These are phyloP conservation scores for Delia radicum DNA, from an alignment of 1,140 invertebrate genomes.

Conservation along the genomic window DNA sequence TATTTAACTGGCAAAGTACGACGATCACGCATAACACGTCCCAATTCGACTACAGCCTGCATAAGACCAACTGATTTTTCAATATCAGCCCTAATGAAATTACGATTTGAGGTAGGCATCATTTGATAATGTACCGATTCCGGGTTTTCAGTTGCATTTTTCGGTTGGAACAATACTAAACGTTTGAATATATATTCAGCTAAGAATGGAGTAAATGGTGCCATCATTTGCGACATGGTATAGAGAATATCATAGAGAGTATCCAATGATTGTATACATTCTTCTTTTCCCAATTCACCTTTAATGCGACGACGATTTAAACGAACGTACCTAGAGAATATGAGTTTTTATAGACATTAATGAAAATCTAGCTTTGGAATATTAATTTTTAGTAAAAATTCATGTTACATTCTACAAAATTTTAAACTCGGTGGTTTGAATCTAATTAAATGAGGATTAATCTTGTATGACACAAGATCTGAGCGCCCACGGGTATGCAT, in stretches of 20 bases:
- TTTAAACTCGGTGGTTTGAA: too few relatives aligned
- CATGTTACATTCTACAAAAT: too few relatives aligned
- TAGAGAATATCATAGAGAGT: slow-evolving; percentile 88
- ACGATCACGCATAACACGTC: slow-evolving; percentile 87
- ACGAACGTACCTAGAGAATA: slow-evolving; percentile 73
- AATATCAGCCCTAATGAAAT: slow-evolving; percentile 82
- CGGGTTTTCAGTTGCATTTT: slow-evolving; percentile 32
- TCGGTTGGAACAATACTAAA: slow-evolving; percentile 59
- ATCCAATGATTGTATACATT: slow-evolving; percentile 82
- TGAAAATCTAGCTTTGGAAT: not conserved
- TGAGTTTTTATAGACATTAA: not conserved
- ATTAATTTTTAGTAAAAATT: too few relatives aligned
- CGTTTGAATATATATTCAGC: slow-evolving; percentile 96
- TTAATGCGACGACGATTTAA: slow-evolving; percentile 94
- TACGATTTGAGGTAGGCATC: slow-evolving; percentile 72
- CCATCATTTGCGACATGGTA: slow-evolving; percentile 89
- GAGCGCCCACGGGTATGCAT: too few relatives aligned
- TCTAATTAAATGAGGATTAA: too few relatives aligned
- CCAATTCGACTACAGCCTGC: slow-evolving; percentile 95
- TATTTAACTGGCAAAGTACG: slow-evolving; percentile 95
- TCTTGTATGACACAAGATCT: too few relatives aligned
- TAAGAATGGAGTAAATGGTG: slow-evolving; percentile 96
- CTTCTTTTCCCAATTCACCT: slow-evolving; percentile 75
- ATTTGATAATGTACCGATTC: slow-evolving; percentile 85
- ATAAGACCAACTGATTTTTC: slow-evolving; percentile 88